These are phyloP conservation scores for Cydia amplana DNA, from an alignment of 1,140 invertebrate species.

Conservation along the genomic window DNA sequence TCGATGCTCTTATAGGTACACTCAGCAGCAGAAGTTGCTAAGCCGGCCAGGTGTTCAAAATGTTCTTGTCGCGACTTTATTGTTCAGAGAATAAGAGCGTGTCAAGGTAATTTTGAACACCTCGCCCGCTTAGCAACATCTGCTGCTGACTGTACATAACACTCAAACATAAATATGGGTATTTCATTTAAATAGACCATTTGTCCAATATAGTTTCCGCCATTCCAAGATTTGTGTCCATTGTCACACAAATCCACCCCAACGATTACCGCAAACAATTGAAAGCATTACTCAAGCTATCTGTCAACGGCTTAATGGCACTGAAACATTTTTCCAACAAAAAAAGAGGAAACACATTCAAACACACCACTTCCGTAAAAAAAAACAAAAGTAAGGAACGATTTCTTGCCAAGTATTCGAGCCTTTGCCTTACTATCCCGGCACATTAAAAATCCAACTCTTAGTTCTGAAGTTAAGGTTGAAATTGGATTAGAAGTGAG, in stretches of 20 bases:
- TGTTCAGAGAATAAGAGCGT: too few relatives aligned
- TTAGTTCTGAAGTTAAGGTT: conserved; percentile 34
- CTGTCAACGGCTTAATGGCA: conserved; percentile 78
- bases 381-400: conserved; percentile 60
- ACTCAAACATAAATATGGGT: neutral
- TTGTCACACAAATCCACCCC: conserved; percentile 59
- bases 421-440: conserved; percentile 47
- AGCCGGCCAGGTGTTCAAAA: too few relatives aligned
- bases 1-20: too few relatives aligned
- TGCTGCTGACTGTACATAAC: too few relatives aligned
- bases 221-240: conserved; percentile 33
- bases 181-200: neutral
- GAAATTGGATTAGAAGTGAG: conserved; percentile 20
- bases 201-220: neutral
- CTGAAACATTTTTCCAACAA: conserved; percentile 76
- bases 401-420: conserved; percentile 61
- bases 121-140: too few relatives aligned
- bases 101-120: too few relatives aligned
- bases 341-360: conserved; percentile 74
- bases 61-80: too few relatives aligned
- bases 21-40: too few relatives aligned
- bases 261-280: conserved; percentile 57
- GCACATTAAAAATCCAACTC: conserved; percentile 34
- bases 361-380: conserved; percentile 69
- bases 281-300: conserved; percentile 73